Evolutionary conservation across 64 coral and sea anemone genomes (phyloP).

Genomic region (Stichodactyla helianthus): DNA sequence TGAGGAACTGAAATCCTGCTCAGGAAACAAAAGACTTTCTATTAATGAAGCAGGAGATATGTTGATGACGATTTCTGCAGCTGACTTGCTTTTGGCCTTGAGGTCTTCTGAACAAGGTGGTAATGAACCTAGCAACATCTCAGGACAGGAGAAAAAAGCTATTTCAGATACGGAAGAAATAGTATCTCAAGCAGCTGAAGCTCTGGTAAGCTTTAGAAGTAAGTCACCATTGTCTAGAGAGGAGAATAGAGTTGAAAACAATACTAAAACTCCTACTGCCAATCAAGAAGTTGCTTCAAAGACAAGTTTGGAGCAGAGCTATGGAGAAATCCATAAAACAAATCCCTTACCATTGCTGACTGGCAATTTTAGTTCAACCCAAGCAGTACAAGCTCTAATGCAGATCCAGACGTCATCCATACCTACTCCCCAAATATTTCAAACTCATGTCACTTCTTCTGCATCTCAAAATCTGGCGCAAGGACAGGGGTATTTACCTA

Average conservation of each 20-base stretch:
- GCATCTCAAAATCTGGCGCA: neutral
- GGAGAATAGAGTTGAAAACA: neutral
- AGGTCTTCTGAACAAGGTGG: slow-evolving; percentile 12
- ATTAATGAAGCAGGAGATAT: slow-evolving; percentile 18
- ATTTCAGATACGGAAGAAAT: slow-evolving; percentile 37
- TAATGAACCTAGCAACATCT: no score
- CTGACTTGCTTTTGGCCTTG: slow-evolving; percentile 26
- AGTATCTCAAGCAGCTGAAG: slow-evolving; percentile 54
- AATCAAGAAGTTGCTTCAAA: neutral
- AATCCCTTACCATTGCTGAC: neutral
- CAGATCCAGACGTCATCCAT: neutral
- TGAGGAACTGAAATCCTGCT: slow-evolving; percentile 43
- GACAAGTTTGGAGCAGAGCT: neutral
- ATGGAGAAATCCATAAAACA: neutral
- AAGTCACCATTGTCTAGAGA: slow-evolving; percentile 32
- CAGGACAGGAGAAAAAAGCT: neutral
- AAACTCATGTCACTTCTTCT: neutral
- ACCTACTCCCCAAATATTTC: neutral
- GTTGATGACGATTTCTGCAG: slow-evolving; percentile 16
- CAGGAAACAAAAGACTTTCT: slow-evolving; percentile 24
- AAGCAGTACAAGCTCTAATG: slow-evolving; percentile 3
- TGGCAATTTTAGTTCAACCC: neutral
- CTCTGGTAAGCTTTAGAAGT: slow-evolving; percentile 51
- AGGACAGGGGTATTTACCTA: neutral
- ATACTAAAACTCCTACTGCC: neutral